Base-by-base conservation (phyloP, 2,888 invertebrate genomes). In the Chromoteleia sp. region DNA sequence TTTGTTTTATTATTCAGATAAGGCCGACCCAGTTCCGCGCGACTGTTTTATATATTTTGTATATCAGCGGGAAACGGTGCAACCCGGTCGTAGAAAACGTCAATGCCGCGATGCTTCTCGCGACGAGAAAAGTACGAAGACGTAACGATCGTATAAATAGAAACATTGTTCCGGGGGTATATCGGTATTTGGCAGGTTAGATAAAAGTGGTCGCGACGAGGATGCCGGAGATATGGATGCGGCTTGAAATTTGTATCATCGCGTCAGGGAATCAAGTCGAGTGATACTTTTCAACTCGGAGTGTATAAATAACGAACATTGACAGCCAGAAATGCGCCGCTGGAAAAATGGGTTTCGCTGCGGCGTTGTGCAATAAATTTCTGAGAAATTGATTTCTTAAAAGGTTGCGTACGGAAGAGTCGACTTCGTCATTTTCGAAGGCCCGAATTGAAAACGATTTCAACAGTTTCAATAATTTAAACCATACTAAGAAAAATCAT, bases 1-100 rank as follows among this genome's bases (percentile, higher is more conserved):
- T 59, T 59, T 41, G 58, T 59, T 59, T 59, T 59, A 43, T 41
- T 59, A 59, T 41, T 59, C 29, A 59, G 43, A 41, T 59, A 41
- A 41, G 58, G 41, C 4, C 58, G 58, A 41, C 58, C 58, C 41
- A 43, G 58, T 59, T 59, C 10, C 39, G 25, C 14, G 17, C 41
- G 15, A 17, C 54, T 25, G 58, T 41, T 59, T 59, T 14, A 25
- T 59, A 29, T 19, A 25, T 59, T 59, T 59, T 43, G 14, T 19
- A 5, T 36, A 15, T 15, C 17, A 25, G 41, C 14, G 41, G 36
- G 41, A 33, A 41, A 8, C 8, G 25, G 25, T 41, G 58, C 58
- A 41, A n/a, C n/a, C n/a, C n/a, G n/a, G n/a, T n/a, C n/a, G n/a
- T 15, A 15, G 41, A 17, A 59, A 59, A 59, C 43, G 58, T 59